Conservation (phyloP, 1,140 invertebrate species). For the Drosophila eugracilis region DNA sequence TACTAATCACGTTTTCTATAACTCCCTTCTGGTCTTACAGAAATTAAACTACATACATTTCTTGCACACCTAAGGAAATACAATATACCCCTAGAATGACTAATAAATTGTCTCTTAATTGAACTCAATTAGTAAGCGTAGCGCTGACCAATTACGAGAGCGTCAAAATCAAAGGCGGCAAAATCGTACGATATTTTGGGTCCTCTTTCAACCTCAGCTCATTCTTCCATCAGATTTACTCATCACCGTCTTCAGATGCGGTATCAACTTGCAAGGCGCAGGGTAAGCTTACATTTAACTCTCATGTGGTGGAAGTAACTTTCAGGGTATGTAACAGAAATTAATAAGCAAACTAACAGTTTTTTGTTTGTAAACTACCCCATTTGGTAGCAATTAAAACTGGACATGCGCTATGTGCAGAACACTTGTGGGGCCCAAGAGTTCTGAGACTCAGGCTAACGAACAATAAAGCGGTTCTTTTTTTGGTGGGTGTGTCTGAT, state of each 20-base stretch:
- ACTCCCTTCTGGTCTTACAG: neutral
- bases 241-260: neutral
- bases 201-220: neutral
- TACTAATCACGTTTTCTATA: no score
- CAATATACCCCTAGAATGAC: neutral
- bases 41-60: neutral
- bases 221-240: conserved; percentile 10
- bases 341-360: neutral
- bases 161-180: conserved; percentile 26
- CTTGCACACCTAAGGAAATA: neutral
- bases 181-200: conserved; percentile 37
- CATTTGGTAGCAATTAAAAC: conserved; percentile 11
- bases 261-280: neutral
- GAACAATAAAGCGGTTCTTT: neutral
- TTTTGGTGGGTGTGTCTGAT: neutral
- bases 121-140: conserved; percentile 56
- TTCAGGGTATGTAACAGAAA: neutral
- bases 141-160: conserved; percentile 28
- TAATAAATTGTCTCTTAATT: conserved; percentile 43
- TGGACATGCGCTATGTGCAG: neutral
- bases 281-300: neutral
- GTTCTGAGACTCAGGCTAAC: neutral
- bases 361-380: neutral
- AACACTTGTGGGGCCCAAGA: neutral
- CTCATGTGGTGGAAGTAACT: neutral